Conservation (phyloP, 2,113 vertebrate genomes). For the Sardina pilchardus region DNA sequence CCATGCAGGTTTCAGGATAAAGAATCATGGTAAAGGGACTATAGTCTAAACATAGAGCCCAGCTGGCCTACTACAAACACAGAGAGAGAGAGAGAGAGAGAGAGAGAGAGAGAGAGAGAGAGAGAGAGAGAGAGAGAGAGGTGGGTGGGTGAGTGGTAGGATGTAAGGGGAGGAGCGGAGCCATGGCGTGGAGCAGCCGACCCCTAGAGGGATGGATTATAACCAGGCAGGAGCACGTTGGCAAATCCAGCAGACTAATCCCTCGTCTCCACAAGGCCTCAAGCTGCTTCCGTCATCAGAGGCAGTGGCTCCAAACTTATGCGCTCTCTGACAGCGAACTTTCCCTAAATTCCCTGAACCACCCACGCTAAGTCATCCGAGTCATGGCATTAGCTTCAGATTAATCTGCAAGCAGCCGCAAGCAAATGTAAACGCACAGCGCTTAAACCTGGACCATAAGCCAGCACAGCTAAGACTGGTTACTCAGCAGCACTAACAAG, state of each 20-base stretch:
- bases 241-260: conserved; percentile 1
- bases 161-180: neutral
- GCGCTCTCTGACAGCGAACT: neutral
- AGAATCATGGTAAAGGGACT: neutral
- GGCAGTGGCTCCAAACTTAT: neutral
- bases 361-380: neutral
- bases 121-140: neutral
- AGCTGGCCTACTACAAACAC: neutral
- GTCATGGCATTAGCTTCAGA: neutral
- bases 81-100: neutral
- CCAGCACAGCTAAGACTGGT: neutral
- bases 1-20: too few species aligned
- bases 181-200: neutral
- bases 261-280: neutral
- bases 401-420: neutral
- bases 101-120: neutral
- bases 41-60: neutral
- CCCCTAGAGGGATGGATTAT: neutral
- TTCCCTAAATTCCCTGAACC: neutral
- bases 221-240: neutral
- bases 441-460: neutral
- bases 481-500: neutral
- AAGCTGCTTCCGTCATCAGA: neutral
- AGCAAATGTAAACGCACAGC: neutral
- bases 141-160: neutral